Base-by-base conservation (phyloP, 2,113 vertebrate genomes). In the Gasterosteus aculeatus region DNA sequence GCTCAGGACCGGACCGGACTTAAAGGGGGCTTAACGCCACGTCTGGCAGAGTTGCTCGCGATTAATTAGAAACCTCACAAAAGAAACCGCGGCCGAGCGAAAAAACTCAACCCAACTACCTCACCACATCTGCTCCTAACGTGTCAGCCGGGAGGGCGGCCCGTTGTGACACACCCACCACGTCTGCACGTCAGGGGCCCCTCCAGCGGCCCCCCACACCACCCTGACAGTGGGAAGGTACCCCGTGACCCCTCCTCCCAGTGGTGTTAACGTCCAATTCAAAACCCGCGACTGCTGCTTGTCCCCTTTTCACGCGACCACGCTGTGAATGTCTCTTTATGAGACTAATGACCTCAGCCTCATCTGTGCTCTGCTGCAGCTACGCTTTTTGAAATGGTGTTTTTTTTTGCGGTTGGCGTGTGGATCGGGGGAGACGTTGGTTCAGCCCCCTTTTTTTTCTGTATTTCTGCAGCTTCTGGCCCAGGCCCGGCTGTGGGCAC, bases 401-500 rank as follows among this genome's bases (percentile, higher is more conserved):
- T 29, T 72, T 16, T 74, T 87, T 26, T 75, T 41, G 58, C 15
- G 57, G 57, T 77, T 58, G 72, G 62, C 80, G 85, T 85, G 72
- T 71, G 82, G 79, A 80, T 81, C 18, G 64, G 64, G 65, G 31
- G 79, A 76, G 82, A 80, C 72, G 77, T 81, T 84, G 81, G 69
- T 81, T 76, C 69, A 71, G 77, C 22, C 18, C 1, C 22, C 74
- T 71, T 78, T 64, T 31, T 77, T 70, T 80, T 63, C 70, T 72
- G 57, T 71, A 58, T 66, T 87, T 79, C 69, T 68, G 10, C 58
- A 76, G 83, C 60, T 81, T 72, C 56, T 53, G 75, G 72, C 75
- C 60, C 66, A 46, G 79, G 35, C 35, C 35, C 86, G 56, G 49
- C 79, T 69, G 81, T 80, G 82, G 87, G 87, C 87, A 84, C 80